phyloP scores from a whole-genome alignment of 37 sponge, comb jelly and placozoan genomes.

The Eunapius fragilis region DNA sequence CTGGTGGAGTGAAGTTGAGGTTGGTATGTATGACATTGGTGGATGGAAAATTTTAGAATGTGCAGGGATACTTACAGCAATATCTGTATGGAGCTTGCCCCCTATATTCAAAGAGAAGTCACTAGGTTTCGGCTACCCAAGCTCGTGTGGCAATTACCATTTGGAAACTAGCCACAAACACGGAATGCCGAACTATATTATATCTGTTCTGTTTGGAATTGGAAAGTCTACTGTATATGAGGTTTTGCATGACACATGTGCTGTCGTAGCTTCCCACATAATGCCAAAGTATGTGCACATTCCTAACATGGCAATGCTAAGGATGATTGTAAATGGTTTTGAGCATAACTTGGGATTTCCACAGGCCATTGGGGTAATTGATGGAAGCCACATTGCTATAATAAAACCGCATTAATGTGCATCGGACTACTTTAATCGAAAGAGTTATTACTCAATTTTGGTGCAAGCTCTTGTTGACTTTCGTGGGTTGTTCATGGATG shows the following conservation, averaged over 20 bases:
- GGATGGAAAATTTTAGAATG: constrained; percentile 7
- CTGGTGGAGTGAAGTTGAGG: constrained; percentile 4
- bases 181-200: constrained; percentile 51
- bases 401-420: constrained; percentile 5
- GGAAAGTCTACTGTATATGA: constrained; percentile 26
- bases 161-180: constrained; percentile 38
- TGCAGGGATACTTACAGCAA: background rate
- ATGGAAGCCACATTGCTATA: constrained; percentile 44
- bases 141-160: constrained; percentile 20
- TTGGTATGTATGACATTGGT: constrained; percentile 4
- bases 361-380: constrained; percentile 40
- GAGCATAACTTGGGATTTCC: constrained; percentile 22
- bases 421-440: constrained; percentile 48
- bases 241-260: constrained; percentile 38
- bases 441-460: constrained; percentile 20
- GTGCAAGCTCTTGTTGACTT: constrained; percentile 30
- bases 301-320: constrained; percentile 30
- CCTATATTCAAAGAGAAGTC: constrained; percentile 1
- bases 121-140: constrained; percentile 1
- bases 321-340: constrained; percentile 28
- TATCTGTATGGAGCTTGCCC: background rate
- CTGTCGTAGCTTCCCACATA: constrained; percentile 13
- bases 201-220: constrained; percentile 56
- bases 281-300: constrained; percentile 32
- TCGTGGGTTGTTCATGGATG: constrained; percentile 20